A percentile compares a stretch with the other conserved stretches of the same genome.
These are phyloP conservation scores for Euglossa dilemma DNA, from an alignment of 1,140 invertebrate species.

Conservation along the genomic window DNA sequence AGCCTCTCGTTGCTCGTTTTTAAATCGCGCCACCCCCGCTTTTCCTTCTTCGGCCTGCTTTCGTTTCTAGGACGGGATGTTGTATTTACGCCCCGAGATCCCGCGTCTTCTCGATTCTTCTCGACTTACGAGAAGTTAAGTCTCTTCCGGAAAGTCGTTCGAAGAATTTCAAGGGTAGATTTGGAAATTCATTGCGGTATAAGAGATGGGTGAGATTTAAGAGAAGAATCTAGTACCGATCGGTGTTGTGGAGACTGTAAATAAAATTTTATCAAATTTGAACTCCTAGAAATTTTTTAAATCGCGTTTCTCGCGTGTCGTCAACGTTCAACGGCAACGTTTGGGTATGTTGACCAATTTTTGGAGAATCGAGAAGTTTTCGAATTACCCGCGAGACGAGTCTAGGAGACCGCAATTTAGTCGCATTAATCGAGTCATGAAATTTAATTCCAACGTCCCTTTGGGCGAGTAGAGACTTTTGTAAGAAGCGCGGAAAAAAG, in stretches of 20 bases:
- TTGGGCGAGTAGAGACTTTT: not conserved
- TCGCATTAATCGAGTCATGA: not conserved
- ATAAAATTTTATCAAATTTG: no score
- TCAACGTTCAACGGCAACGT: no score
- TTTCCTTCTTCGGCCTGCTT: not conserved
- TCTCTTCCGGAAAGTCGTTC: not conserved
- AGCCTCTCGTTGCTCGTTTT: not conserved
- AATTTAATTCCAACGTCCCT: not conserved
- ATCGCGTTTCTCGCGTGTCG: no score
- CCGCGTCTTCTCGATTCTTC: no score
- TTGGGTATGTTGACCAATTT: no score
- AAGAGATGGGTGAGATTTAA: no score
- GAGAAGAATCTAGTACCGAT: no score
- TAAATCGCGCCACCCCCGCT: not conserved
- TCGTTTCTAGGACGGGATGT: constrained; percentile 26
- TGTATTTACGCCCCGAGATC: not conserved
- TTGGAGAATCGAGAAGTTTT: not conserved
- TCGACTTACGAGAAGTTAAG: no score
- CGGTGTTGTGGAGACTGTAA: no score
- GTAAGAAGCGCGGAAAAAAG: not conserved
- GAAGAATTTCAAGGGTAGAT: no score
- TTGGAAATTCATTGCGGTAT: no score
- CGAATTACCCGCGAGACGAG: not conserved
- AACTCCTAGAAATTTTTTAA: no score
- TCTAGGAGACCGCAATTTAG: not conserved